Percentiles rank a stretch among this genome's conserved stretches.
phyloP scores from a whole-genome alignment of 2,888 invertebrate genomes.

The Lithophane ornitopus region DNA sequence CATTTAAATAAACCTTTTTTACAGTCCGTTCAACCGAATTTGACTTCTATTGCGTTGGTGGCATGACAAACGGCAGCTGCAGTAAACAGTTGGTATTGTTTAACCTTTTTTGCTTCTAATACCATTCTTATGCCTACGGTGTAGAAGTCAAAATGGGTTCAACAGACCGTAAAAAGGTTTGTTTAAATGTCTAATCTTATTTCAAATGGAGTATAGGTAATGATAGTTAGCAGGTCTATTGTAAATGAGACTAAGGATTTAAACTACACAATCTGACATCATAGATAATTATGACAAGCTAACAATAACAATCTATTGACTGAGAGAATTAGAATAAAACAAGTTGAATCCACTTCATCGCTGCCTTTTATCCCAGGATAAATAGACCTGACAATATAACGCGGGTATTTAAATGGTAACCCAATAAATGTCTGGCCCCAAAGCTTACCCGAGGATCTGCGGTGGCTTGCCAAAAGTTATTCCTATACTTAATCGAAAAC shows the following conservation, averaged over 20 bases:
- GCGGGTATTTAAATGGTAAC: slow-evolving; percentile 41
- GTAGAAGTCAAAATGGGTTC: too few relatives aligned
- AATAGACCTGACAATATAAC: slow-evolving; percentile 21
- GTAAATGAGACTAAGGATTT: background rate
- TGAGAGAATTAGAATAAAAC: slow-evolving; percentile 6
- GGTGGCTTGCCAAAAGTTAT: slow-evolving; percentile 43
- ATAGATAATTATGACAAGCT: background rate
- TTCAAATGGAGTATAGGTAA: too few relatives aligned
- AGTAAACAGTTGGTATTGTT: too few relatives aligned
- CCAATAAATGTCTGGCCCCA: slow-evolving; percentile 41
- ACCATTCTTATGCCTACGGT: too few relatives aligned
- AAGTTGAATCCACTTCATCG: slow-evolving; percentile 13
- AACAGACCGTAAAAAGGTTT: too few relatives aligned
- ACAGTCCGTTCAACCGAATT: too few relatives aligned
- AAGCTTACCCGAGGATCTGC: slow-evolving; percentile 18
- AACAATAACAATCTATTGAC: background rate
- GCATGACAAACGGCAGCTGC: too few relatives aligned
- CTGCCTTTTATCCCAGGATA: slow-evolving; percentile 18
- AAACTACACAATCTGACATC: background rate
- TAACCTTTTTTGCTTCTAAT: too few relatives aligned
- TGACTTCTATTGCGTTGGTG: too few relatives aligned
- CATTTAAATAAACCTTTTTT: too few relatives aligned
- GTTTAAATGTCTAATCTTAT: too few relatives aligned
- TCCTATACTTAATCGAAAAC: slow-evolving; percentile 45
- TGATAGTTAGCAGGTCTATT: background rate